Percentiles rank a stretch among this genome's conserved stretches.
phyloP scores from a whole-genome alignment of 2,113 vertebrate species.

The Hemibagrus wyckioides region DNA sequence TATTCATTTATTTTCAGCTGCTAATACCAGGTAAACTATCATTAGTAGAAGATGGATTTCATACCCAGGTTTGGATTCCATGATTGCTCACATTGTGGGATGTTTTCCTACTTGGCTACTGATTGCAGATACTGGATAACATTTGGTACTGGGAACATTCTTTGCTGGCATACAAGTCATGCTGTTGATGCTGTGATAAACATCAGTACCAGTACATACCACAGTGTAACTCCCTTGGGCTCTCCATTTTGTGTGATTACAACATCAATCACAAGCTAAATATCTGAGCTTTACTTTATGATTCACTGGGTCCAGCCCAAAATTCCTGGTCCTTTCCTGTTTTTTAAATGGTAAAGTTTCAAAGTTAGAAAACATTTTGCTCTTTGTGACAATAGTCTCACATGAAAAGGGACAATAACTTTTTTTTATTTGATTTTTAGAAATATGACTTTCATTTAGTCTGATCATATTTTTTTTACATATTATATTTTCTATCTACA shows the following conservation, averaged over 20 bases:
- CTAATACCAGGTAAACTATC: neutral
- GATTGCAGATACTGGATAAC: conserved; percentile 49
- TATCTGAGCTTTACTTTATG: neutral
- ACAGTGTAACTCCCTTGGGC: conserved; percentile 24
- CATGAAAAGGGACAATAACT: neutral
- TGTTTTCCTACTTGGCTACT: conserved; percentile 17
- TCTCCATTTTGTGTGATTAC: conserved; percentile 10
- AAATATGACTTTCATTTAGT: neutral
- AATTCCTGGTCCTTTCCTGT: neutral
- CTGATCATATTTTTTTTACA: neutral
- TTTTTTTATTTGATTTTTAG: neutral
- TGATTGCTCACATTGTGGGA: conserved; percentile 2
- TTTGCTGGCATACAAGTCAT: conserved; percentile 17
- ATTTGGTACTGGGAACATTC: conserved; percentile 51
- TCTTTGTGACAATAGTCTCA: neutral
- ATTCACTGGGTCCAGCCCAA: conserved; percentile 16
- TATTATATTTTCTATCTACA: neutral
- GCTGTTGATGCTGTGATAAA: conserved; percentile 21
- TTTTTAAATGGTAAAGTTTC: neutral
- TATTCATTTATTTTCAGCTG: neutral
- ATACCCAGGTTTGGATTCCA: neutral
- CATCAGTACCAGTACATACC: conserved; percentile 39
- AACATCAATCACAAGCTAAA: neutral
- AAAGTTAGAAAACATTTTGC: neutral
- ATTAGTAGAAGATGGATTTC: neutral